These are phyloP conservation scores for Psilopogon haemacephalus DNA, from an alignment of 2,113 vertebrate species.

Conservation along the genomic window DNA sequence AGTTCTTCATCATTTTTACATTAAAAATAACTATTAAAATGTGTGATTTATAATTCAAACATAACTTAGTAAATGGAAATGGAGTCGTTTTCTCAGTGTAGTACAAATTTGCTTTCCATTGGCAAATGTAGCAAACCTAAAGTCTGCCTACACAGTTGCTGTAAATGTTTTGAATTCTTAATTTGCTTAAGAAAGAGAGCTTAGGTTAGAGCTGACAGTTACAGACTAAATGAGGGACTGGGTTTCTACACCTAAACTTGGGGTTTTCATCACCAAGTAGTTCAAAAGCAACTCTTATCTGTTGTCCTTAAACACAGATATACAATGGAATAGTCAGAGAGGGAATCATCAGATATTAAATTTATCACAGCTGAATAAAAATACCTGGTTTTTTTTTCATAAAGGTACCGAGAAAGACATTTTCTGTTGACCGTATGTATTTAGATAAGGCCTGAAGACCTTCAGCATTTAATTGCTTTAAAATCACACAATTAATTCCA, in stretches of 20 bases:
- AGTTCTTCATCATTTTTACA: neutral
- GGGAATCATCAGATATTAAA: neutral
- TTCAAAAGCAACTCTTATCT: neutral
- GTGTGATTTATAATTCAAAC: neutral
- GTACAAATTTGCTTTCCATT: neutral
- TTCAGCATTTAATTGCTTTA: neutral
- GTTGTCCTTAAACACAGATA: neutral
- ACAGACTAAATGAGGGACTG: neutral
- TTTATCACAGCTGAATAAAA: neutral
- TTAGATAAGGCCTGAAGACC: neutral
- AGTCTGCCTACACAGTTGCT: neutral
- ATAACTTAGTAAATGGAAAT: neutral
- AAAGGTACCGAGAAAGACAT: neutral
- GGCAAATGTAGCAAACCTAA: neutral
- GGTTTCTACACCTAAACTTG: neutral
- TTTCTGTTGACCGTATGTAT: neutral
- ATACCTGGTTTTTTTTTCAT: neutral
- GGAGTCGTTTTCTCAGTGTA: neutral
- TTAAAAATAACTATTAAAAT: neutral
- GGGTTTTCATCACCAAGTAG: neutral
- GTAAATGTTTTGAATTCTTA: neutral
- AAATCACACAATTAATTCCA: neutral
- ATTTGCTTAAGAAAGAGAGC: neutral
- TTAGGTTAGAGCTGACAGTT: neutral
- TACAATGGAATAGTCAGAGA: neutral